Conservation (phyloP, 2,797 vertebrate species). For the Gallinago solitaria region DNA sequence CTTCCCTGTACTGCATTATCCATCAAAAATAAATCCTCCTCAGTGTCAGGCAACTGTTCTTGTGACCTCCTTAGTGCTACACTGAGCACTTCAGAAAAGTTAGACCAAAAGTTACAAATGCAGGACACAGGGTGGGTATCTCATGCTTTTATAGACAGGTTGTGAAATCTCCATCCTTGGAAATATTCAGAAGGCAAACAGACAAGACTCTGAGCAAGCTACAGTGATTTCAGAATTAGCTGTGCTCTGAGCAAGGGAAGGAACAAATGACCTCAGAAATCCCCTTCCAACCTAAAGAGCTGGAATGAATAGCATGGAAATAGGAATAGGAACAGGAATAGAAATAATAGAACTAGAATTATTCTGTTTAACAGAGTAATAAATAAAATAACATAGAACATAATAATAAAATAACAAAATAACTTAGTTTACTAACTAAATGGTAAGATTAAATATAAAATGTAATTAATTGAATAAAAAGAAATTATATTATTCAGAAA, state of each 20-base stretch:
- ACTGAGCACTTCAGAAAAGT: background rate
- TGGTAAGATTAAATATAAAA: background rate
- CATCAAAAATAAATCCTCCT: background rate
- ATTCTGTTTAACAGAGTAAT: background rate
- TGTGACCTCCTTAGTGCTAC: background rate
- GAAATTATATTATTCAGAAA: conserved; percentile 7
- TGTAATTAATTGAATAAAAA: background rate
- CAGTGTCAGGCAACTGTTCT: background rate
- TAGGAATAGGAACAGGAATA: background rate
- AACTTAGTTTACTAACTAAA: background rate
- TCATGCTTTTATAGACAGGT: background rate
- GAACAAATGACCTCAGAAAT: background rate
- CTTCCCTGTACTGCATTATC: background rate
- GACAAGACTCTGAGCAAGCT: background rate
- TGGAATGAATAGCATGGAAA: background rate
- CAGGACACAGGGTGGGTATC: background rate
- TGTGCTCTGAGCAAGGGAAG: background rate
- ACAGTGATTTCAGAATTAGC: background rate
- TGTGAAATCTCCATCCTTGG: background rate
- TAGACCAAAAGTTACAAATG: background rate
- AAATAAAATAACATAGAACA: background rate
- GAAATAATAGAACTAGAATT: background rate
- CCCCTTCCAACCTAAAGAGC: background rate
- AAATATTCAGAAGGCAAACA: background rate
- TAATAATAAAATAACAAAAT: background rate